Base-by-base conservation (phyloP, 2,888 invertebrate genomes). In the Athalia circularis region DNA sequence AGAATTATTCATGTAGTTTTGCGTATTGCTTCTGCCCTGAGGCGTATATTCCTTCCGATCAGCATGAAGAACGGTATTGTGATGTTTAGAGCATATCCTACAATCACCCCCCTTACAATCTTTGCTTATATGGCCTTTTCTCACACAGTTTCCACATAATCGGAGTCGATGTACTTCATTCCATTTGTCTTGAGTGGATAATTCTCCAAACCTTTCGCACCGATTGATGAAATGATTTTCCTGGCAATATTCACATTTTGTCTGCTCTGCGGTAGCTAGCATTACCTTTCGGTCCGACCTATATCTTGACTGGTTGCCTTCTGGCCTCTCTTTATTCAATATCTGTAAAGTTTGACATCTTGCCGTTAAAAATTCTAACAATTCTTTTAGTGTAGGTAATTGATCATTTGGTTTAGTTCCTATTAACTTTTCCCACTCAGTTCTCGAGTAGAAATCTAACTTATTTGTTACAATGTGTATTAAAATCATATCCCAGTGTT, bases 401-500 rank as follows among this genome's bases (percentile, higher is more conserved):
- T 76, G 29, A 29, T 76, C 77, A 15, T 64, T 75, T 15, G 76
- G 43, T 54, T 77, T 80, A n/a, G 80, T 11, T 70, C 78, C 79
- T 59, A 80, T 57, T 47, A 70, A 47, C 65, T 79, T 70, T 77
- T 85, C 83, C 84, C 84, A 85, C 15, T 85, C 84, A 8, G 79
- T 67, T 65, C 80, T 80, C 7, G 82, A 81, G 29, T 67, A 65
- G 54, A 77, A 79, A 62, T 85, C 84, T 45, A 86, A 77, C 78
- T 86, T 85, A 13, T 78, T 81, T 11, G 81, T 80, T n/a, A 84
- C 77, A 15, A 86, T 57, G 74, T 83, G 82, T 48, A 84, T 80
- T 29, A 85, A 52, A 43, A 85, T 59, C 4, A 82, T 81, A 68
- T 86, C 84, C 85, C 85, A 85, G 8, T 76, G 47, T 4, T 85